Evolutionary conservation across 2,113 vertebrate genomes (phyloP).

Genomic region (Rhineura floridana): DNA sequence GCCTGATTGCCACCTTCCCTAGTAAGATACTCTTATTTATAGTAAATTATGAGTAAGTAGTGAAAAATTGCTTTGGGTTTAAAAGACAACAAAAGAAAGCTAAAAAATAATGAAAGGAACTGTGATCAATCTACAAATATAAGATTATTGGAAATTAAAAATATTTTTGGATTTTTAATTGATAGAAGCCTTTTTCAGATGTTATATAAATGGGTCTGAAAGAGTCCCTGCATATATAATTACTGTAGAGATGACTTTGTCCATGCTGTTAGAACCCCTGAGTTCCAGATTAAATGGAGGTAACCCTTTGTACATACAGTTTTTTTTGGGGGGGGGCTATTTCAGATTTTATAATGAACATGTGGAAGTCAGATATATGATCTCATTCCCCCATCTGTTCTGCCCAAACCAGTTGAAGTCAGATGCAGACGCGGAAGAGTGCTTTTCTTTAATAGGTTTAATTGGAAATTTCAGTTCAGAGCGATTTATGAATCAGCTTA

Average conservation of each 20-base stretch:
- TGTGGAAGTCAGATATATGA: not conserved
- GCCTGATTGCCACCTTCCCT: rapidly evolving
- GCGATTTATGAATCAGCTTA: too few species aligned
- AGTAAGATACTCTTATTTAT: not conserved
- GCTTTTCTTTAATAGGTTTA: too few species aligned
- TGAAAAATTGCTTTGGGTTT: not conserved
- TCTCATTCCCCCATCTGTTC: not conserved
- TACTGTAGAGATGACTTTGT: not conserved
- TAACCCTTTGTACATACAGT: not conserved
- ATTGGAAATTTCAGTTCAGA: too few species aligned
- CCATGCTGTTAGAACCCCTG: not conserved
- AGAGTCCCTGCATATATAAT: too few species aligned
- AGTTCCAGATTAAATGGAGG: not conserved
- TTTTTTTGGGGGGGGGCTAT: not conserved
- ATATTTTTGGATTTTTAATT: not conserved
- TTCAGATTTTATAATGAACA: not conserved
- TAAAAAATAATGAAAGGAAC: not conserved
- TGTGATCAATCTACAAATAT: not conserved
- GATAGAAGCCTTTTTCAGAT: not conserved
- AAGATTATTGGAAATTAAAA: not conserved
- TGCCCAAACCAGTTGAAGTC: too few species aligned
- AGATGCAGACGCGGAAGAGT: too few species aligned
- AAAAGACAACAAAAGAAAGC: not conserved
- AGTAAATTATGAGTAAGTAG: not conserved
- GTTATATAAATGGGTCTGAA: not conserved